Percentiles rank a stretch among this genome's conserved stretches.
Evolutionary conservation across 2,888 invertebrate genomes (phyloP).

Genomic region (Rosalia funebris): DNA sequence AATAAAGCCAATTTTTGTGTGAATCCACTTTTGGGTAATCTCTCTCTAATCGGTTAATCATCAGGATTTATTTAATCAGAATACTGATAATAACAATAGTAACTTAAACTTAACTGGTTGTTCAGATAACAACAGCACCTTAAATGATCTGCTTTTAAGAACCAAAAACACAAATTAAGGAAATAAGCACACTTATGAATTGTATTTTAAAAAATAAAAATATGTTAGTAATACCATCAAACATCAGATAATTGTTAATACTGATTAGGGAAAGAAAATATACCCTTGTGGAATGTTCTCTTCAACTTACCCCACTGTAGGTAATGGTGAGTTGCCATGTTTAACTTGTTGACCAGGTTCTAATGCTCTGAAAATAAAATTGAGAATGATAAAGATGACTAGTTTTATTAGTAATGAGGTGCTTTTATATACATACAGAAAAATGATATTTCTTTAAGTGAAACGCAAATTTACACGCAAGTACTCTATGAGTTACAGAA

Average conservation of each 20-base stretch:
- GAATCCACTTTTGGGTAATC: conserved; percentile 2
- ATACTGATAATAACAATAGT: too few species aligned
- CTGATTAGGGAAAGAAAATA: neutral
- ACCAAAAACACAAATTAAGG: too few species aligned
- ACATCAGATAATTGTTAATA: neutral
- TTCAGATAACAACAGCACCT: too few species aligned
- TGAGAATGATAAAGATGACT: conserved; percentile 49
- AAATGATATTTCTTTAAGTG: too few species aligned
- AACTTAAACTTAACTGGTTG: too few species aligned
- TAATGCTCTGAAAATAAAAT: conserved; percentile 72
- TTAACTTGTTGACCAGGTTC: conserved; percentile 65
- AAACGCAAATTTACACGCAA: too few species aligned
- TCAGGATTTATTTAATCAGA: neutral
- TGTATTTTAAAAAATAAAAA: too few species aligned
- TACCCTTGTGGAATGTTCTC: conserved; percentile 1
- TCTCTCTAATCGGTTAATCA: neutral
- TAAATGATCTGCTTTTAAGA: too few species aligned
- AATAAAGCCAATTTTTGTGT: conserved; percentile 6
- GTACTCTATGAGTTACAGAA: too few species aligned
- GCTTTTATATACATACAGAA: too few species aligned
- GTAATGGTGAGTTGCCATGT: conserved; percentile 67
- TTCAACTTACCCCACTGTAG: conserved; percentile 71
- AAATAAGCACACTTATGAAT: too few species aligned
- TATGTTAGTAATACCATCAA: neutral
- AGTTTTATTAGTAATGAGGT: conserved; percentile 39